Evolutionary conservation across 2,113 vertebrate genomes (phyloP).

Genomic region (Brachyistius frenatus): DNA sequence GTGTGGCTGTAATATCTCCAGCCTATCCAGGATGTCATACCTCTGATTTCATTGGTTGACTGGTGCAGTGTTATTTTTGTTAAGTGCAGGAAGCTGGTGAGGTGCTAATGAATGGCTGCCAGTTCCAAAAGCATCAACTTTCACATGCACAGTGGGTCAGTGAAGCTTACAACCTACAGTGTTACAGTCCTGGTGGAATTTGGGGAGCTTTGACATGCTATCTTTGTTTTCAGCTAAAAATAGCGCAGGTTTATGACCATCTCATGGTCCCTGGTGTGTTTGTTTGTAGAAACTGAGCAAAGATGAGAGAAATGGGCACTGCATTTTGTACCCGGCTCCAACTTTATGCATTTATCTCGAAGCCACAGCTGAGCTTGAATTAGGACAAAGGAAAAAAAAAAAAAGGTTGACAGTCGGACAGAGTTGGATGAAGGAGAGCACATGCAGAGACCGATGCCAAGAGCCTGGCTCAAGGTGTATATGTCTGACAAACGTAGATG

Average conservation of each 20-base stretch:
- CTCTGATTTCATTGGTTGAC: constrained; percentile 1
- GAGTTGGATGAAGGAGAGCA: constrained; percentile 22
- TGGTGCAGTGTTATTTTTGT: background rate
- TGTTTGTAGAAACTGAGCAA: constrained; percentile 34
- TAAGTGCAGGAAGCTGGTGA: background rate
- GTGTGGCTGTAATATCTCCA: background rate
- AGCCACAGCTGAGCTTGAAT: constrained; percentile 56
- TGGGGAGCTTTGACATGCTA: constrained; percentile 33
- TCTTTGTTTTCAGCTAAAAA: constrained; percentile 71
- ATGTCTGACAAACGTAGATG: constrained; percentile 47
- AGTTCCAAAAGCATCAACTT: constrained; percentile 23
- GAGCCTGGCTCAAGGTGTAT: constrained; percentile 18
- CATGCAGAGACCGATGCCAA: constrained; percentile 8
- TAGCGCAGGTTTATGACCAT: constrained; percentile 59
- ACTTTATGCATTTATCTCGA: constrained; percentile 58
- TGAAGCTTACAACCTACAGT: constrained; percentile 22
- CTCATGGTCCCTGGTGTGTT: constrained; percentile 34
- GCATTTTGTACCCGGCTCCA: constrained; percentile 32
- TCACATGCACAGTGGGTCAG: constrained; percentile 16
- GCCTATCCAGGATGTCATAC: constrained; percentile 11
- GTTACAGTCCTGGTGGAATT: constrained; percentile 25
- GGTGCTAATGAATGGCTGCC: constrained; percentile 34
- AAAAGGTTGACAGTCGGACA: background rate
- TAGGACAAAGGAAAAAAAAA: constrained; percentile 14
- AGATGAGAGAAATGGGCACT: constrained; percentile 26